Evolutionary conservation across 2,113 vertebrate species (phyloP).

Genomic region (Lepus timidus): DNA sequence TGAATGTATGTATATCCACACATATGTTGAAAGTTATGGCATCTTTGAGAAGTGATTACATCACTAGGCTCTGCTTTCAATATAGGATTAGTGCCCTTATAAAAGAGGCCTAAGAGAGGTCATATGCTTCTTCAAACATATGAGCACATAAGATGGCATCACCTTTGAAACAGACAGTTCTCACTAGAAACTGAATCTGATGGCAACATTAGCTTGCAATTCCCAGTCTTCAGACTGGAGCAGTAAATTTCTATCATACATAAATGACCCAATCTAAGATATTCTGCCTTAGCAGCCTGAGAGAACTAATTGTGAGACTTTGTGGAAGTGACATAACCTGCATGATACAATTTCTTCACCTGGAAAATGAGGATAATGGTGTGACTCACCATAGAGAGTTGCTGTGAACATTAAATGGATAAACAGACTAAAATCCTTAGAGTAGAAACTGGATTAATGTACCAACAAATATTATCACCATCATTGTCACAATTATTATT

Average conservation of each 20-base stretch:
- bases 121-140: not conserved
- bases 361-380: conserved; percentile 8
- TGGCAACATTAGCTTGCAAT: not conserved
- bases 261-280: not conserved
- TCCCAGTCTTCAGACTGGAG: not conserved
- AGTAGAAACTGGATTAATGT: not conserved
- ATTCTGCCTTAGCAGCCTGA: not conserved
- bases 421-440: not conserved
- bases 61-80: not conserved
- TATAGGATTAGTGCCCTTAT: not conserved
- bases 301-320: not conserved
- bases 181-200: not conserved
- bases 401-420: not conserved
- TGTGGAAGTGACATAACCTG: not conserved
- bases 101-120: not conserved
- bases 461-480: not conserved
- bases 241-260: not conserved
- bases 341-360: not conserved
- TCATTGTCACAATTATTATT: not conserved
- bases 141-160: not conserved
- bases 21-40: not conserved
- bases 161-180: not conserved
- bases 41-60: not conserved
- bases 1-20: not conserved
- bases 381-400: not conserved